Conservation (phyloP, 2,113 vertebrate species). For the Nothoprocta perdicaria region DNA sequence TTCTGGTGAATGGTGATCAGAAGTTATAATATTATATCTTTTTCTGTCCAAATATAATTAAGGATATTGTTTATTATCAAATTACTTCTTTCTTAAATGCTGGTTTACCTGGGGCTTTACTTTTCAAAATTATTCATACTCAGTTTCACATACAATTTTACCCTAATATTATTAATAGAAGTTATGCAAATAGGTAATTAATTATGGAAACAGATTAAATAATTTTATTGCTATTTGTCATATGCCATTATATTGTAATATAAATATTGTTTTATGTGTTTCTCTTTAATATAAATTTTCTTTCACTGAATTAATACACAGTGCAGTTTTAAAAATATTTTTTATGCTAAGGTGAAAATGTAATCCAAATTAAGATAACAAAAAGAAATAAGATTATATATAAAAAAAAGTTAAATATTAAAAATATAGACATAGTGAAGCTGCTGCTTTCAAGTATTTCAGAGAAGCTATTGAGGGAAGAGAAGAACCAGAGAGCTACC, state of each 20-base stretch:
- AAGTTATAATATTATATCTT: accelerated
- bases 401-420: background rate
- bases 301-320: background rate
- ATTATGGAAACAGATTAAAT: background rate
- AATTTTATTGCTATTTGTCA: background rate
- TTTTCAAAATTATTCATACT: background rate
- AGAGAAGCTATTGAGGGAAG: background rate
- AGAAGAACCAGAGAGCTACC: background rate
- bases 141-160: background rate
- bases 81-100: background rate
- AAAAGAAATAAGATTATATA: background rate
- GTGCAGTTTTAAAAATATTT: background rate
- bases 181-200: background rate
- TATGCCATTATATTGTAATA: background rate
- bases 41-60: background rate
- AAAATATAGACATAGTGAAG: background rate
- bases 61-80: background rate
- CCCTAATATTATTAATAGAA: background rate
- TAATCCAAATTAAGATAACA: background rate
- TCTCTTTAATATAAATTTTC: accelerated
- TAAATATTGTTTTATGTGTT: background rate
- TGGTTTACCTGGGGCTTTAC: background rate
- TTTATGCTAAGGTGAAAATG: background rate
- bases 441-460: background rate
- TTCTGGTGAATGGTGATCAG: background rate